Base-by-base conservation (phyloP, 2,113 vertebrate genomes). In the Epinephelus fuscoguttatus region DNA sequence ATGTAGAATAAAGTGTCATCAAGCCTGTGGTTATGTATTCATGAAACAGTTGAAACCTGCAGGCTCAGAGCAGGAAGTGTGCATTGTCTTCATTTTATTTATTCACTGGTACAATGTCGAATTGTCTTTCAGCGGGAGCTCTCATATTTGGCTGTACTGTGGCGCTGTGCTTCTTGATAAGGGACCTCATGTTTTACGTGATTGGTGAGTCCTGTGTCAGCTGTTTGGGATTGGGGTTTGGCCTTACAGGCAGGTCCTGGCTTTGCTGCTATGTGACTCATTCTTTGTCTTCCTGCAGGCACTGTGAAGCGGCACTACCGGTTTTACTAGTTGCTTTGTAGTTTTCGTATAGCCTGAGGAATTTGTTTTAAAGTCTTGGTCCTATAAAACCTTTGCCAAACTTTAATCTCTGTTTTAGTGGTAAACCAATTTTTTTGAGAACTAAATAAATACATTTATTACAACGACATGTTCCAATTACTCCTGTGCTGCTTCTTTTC, bases 141-240 rank as follows among this genome's bases (percentile, higher is more conserved):
- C 93, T 97, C 85, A 93, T 96, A 93, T 97, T 96, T 95, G 95
- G 93, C 93, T 95, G 94, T 95, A 97, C 96, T 96, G 92, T 97
- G 94, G 96, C 95, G 88, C 97, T 98, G 89, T 97, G 96, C 94
- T 97, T 97, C 95, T 89, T 97, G 95, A 96, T 94, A 97, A 96
- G 96, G 96, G 97, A 98, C 98, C 98, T 99, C 95, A 99, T 99
- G 98, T 98, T 99, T 99, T 99, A 99, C 97, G 95, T 99, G 96
- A 98, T 99, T 97, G 98, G 98, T 99, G 94, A 96, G 98, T 97
- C 13, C 19, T 49, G 5, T 81, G 84, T 64, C 27, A 27, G 19
- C 40, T 74, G 2, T 60, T 77, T 68, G 47, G 52, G 57, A 25
- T 37, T 49, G n/a, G 17, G 14, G 59, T 18, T 4, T 52, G 59